Evolutionary conservation across 2,888 invertebrate genomes (phyloP), one percentile per base, ranked within the genome.

Genomic region (Epiblema foenella): DNA sequence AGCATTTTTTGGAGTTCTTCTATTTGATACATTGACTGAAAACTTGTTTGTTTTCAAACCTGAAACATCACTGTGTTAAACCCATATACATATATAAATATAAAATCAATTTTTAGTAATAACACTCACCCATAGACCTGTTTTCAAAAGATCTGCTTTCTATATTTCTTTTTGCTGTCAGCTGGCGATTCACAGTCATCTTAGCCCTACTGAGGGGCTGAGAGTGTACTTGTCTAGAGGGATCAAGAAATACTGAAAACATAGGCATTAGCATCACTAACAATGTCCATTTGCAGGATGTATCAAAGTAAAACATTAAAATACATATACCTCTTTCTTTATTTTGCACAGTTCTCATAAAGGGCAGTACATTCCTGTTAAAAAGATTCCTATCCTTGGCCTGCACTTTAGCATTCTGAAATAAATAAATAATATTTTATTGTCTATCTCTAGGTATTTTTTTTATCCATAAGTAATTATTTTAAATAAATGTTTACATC

Each of bases 141-240:
- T 81, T 74, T 75, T 83, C 86, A 79, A 86, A 79, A 60, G 86
- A 78, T 76, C 86, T 84, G 62, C 79, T 82, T 69, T 85, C 87
- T 68, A 85, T 73, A 72, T 88, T 85, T 72, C 78, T 84, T 74
- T 83, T 85, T 39, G 83, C 75, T 74, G 79, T 83, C 15, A 84
- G 76, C 76, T 85, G 83, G 58, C 79, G 78, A 69, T 77, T 85
- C 63, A 65, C 33, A 71, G 73, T 51, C 74, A 77, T 77, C 78
- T 79, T 73, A 70, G 73, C 15, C 62, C 70, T 74, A 69, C 68
- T 46, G 67, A 85, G 75, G 5, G 87, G 86, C 73, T 91, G 89
- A 52, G 92, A 91, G 49, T 88, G 89, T 18, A 94, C 93, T 80
- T 92, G 93, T 75, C 93, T 86, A 54, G 93, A 88, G 59, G 84